Conservation (phyloP, 1,140 invertebrate species). For the Pomacea maculata region DNA sequence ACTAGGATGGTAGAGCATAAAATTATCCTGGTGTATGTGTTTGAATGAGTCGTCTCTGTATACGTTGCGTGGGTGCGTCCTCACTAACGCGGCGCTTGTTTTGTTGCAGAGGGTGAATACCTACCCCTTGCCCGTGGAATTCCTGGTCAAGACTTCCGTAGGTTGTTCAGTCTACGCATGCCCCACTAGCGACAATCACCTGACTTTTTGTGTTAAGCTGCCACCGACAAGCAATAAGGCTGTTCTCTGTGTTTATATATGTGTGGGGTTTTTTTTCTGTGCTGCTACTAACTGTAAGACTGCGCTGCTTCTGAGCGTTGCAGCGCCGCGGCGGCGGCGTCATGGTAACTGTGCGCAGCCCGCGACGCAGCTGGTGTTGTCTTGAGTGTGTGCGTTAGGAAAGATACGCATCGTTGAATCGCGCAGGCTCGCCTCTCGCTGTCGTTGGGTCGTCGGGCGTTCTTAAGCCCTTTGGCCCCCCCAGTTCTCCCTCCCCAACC, state of each 20-base stretch:
- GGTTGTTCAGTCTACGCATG: neutral
- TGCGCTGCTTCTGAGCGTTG: neutral
- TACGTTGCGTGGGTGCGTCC: no score
- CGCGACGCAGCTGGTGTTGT: no score
- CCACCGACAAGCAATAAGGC: neutral
- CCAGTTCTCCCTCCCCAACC: no score
- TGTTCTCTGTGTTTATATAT: neutral
- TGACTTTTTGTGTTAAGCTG: neutral
- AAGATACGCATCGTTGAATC: no score
- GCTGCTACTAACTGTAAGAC: neutral
- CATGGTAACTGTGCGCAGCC: no score
- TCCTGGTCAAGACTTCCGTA: neutral
- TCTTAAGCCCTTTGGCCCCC: neutral
- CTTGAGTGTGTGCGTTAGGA: no score
- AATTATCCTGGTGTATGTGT: no score
- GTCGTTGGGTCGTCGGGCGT: neutral
- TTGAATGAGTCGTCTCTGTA: no score
- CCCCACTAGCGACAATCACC: neutral
- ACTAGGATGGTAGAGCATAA: no score
- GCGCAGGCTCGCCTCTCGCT: neutral
- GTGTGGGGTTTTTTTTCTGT: neutral
- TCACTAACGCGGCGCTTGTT: constrained; percentile 14
- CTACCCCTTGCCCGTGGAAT: neutral
- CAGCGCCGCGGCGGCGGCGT: no score
- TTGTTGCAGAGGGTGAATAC: constrained; percentile 18